phyloP scores from a whole-genome alignment of 2,888 invertebrate genomes.

The Melanophora roralis region DNA sequence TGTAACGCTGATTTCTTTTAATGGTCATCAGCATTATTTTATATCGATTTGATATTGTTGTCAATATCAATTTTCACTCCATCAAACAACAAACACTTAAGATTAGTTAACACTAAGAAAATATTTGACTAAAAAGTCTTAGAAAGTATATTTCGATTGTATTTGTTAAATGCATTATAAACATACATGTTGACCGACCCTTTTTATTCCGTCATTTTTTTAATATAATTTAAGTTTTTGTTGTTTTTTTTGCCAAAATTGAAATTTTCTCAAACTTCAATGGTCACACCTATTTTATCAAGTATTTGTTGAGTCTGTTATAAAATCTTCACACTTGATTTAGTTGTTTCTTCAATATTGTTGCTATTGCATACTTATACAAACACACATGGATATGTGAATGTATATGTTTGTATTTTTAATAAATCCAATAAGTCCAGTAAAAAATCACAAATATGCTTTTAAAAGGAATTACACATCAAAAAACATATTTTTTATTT shows the following conservation, averaged over 20 bases:
- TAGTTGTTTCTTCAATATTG: constrained; percentile 11
- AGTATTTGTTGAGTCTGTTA: no score
- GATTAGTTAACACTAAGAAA: no score
- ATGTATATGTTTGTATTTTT: no score
- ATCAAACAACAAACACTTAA: constrained; percentile 39
- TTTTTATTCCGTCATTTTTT: no score
- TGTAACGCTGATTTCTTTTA: not conserved
- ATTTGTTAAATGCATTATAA: no score
- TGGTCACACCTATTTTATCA: no score
- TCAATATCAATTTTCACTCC: constrained; percentile 33
- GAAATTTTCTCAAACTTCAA: no score
- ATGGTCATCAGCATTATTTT: not conserved
- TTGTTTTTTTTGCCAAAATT: no score
- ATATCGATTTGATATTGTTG: not conserved
- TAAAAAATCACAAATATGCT: not conserved
- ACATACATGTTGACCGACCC: no score
- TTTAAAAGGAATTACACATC: constrained; percentile 14
- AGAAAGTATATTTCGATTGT: no score
- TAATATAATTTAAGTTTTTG: no score
- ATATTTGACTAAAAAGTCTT: no score
- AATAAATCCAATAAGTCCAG: not conserved
- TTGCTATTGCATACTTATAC: not conserved
- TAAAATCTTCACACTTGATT: constrained; percentile 49
- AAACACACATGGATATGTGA: not conserved
- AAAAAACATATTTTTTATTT: not conserved